Base-by-base conservation (phyloP, 1,140 invertebrate genomes). In the Lysiphlebus fabarum region DNA sequence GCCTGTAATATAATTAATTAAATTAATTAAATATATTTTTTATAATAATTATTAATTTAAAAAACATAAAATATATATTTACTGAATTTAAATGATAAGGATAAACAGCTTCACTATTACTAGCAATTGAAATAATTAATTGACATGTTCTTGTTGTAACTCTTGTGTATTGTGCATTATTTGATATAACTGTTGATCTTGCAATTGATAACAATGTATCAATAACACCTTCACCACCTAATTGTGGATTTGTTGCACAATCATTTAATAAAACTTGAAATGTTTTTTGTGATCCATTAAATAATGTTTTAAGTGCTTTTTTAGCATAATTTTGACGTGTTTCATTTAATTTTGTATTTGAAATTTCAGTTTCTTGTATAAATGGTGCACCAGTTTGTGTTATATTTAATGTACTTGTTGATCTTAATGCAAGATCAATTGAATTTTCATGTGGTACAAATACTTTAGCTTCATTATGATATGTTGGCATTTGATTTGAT, bases 261-360 rank as follows among this genome's bases (percentile, higher is more conserved):
- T 80, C 76, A 42, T 79, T 78, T 45, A 80, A 62, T 54, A 80
- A 68, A n/a, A 78, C 76, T 65, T 78, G 74, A 69, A 79, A 79
- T 43, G 76, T 78, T 50, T 79, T 79, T 34, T 78, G 76, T 3
- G 77, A 78, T 9, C 77, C 72, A 63, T 79, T 79, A 38, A 78
- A 78, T 26, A 79, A 65, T 37, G 73, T 79, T 67, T 78, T 79
- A 48, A 79, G 67, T 44, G 74, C 76, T 59, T 70, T 68, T 64
- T 79, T 78, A 3, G 74, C 71, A 67, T 80, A 78, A 70, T 66
- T 76, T 34, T 74, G 69, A 44, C 76, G 69, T 8, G 71, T 69
- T 65, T 78, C 77, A 9, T 63, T 66, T n/a, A 78, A 53, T 55
- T 70, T 75, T 4, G 62, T 43, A 59, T 79, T 73, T 6, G 67